These are phyloP conservation scores for Lethocerus indicus DNA, from an alignment of 1,140 invertebrate genomes.

Conservation along the genomic window DNA sequence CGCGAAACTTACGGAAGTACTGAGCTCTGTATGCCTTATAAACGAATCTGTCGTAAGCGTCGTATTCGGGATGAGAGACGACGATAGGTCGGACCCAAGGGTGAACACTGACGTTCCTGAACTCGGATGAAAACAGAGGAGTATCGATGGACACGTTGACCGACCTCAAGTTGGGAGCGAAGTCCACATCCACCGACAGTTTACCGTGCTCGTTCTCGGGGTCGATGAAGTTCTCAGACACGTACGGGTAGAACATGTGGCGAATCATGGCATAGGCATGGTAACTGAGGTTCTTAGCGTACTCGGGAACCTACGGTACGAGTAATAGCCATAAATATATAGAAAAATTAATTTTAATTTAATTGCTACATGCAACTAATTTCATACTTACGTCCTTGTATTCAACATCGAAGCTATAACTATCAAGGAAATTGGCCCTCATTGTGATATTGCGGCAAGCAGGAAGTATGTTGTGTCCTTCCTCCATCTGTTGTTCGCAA, in stretches of 20 bases:
- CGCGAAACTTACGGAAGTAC: conserved; percentile 27
- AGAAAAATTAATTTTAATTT: not conserved
- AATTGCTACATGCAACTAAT: not conserved
- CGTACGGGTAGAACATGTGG: conserved; percentile 11
- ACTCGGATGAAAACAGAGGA: conserved; percentile 23
- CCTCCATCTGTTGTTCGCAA: conserved; percentile 30
- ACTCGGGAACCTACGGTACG: not conserved
- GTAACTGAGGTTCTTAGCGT: conserved; percentile 14
- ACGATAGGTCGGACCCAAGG: conserved; percentile 21
- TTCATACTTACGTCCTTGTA: conserved; percentile 24
- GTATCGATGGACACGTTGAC: conserved; percentile 27
- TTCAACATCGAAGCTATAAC: conserved; percentile 24
- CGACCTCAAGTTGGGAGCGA: conserved; percentile 22
- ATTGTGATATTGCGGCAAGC: conserved; percentile 34
- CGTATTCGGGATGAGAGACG: conserved; percentile 27
- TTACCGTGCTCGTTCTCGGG: conserved; percentile 18
- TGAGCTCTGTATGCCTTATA: conserved; percentile 23
- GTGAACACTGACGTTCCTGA: conserved; percentile 25
- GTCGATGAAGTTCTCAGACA: conserved; percentile 17
- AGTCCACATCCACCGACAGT: no score
- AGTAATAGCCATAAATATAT: not conserved
- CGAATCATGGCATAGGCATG: conserved; percentile 13
- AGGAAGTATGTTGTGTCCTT: conserved; percentile 30
- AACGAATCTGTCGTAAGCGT: conserved; percentile 22
- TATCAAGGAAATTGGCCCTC: conserved; percentile 29